Evolutionary conservation across 2,888 invertebrate species (phyloP).

Genomic region (Scrobipalpa costella): DNA sequence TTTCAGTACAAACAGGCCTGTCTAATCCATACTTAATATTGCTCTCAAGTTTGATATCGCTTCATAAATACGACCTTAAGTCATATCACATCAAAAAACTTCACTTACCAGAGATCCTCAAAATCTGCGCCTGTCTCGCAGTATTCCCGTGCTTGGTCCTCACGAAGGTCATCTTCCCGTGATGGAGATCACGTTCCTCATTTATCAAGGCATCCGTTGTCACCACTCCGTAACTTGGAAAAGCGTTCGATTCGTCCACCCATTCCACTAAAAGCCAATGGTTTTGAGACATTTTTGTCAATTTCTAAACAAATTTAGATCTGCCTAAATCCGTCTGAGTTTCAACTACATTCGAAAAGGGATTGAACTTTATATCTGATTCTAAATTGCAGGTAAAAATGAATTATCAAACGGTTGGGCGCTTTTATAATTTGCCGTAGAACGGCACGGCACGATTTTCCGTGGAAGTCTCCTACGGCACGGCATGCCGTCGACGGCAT

Average conservation of each 20-base stretch:
- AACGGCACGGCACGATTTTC: too few relatives aligned
- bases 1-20: too few relatives aligned
- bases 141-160: slow-evolving; percentile 40
- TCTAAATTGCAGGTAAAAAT: slow-evolving; percentile 41
- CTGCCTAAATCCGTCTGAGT: background rate
- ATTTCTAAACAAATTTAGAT: background rate
- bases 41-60: too few relatives aligned
- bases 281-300: slow-evolving; percentile 47
- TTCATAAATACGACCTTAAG: too few relatives aligned
- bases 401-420: slow-evolving; percentile 34
- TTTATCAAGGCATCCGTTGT: slow-evolving; percentile 44
- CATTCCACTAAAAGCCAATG: slow-evolving; percentile 65
- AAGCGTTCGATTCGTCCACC: slow-evolving; percentile 52
- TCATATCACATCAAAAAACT: background rate
- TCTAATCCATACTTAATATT: too few relatives aligned
- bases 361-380: background rate
- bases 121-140: slow-evolving; percentile 51
- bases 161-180: slow-evolving; percentile 51
- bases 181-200: slow-evolving; percentile 44
- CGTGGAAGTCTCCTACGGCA: too few relatives aligned
- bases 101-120: slow-evolving; percentile 55
- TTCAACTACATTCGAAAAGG: background rate
- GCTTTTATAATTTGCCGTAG: too few relatives aligned
- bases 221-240: slow-evolving; percentile 55
- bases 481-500: slow-evolving; percentile 26